Base-by-base conservation (phyloP, 2,888 invertebrate species). In the Lepidocyrtoides sp. region DNA sequence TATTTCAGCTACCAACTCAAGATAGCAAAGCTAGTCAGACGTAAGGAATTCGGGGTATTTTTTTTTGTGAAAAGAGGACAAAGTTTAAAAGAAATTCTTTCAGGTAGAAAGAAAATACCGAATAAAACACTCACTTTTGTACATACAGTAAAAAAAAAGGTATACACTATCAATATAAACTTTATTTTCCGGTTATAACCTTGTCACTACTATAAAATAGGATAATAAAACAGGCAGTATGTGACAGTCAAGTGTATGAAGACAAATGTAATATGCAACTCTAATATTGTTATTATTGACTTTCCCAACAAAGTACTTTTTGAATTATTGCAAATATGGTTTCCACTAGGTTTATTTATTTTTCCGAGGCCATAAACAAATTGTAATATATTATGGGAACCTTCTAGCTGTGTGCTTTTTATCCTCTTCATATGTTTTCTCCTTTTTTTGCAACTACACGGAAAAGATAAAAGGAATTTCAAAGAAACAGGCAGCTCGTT, bases 241-340 rank as follows among this genome's bases (percentile, higher is more conserved):
- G 36, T 69, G 32, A 69, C 36, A 69, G 17, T 63, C 63, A 17
- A 54, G 54, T 63, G 2, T 32, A 72, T 72, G 10, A 72, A 44
- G 14, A 29, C 26, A 75, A 75, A 75, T 75, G 75, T n/a, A 51
- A 26, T 51, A 75, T 72, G 44, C 51, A 75, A 3, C 26, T 29
- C n/a, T 29, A 26, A 75, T 75, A 75, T 75, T 75, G 17, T 75
- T 51, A 29, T 26, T 26, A 41, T 51, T 75, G 23, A 75, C 75
- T 75, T 75, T 23, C n/a, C 0, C 0, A 44, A n/a, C 75, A 75
- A 75, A 75, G 29, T 51, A 26, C 51, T 48, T 75, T 75, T 75
- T 75, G 51, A 75, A 26, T 75, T 75, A 29, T 75, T 75, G 48
- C 26, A 51, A 75, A 75, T 26, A 51, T 51, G 23, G 26, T 48